phyloP scores from a whole-genome alignment of 2,888 invertebrate species.

The Gastrophysa polygoni region DNA sequence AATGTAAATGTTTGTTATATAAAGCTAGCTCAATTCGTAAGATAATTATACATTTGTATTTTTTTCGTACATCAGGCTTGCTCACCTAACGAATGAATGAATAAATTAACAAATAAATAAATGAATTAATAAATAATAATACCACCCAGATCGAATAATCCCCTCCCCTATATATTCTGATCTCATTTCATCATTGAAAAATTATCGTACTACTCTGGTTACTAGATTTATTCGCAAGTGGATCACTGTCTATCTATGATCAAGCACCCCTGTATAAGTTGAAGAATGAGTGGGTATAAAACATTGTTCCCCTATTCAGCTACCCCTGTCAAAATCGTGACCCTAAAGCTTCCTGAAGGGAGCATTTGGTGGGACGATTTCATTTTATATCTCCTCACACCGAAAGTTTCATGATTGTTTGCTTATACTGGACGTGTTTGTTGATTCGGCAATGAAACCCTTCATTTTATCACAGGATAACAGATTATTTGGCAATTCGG shows the following conservation, averaged over 20 bases:
- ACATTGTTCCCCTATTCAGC: constrained; percentile 51
- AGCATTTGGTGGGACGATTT: constrained; percentile 20
- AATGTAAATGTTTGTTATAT: too few relatives aligned
- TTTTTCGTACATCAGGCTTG: too few relatives aligned
- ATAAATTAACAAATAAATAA: too few relatives aligned
- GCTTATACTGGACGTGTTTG: constrained; percentile 9
- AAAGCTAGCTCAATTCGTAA: too few relatives aligned
- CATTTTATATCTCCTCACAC: constrained; percentile 12
- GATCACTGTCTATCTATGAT: constrained; percentile 48
- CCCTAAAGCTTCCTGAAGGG: constrained; percentile 35
- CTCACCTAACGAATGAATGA: too few relatives aligned
- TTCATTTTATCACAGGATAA: not conserved
- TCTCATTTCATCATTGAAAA: not conserved
- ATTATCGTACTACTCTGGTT: constrained; percentile 23
- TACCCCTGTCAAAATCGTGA: constrained; percentile 35
- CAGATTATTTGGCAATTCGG: not conserved
- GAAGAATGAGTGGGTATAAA: constrained; percentile 47
- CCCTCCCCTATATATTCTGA: too few relatives aligned
- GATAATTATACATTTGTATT: too few relatives aligned
- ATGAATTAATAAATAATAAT: too few relatives aligned
- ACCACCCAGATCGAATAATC: too few relatives aligned
- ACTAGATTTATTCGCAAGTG: constrained; percentile 38
- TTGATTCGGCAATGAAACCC: constrained; percentile 6
- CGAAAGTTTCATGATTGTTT: constrained; percentile 15
- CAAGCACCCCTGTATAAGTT: constrained; percentile 45